Evolutionary conservation across 2,797 vertebrate species (phyloP), one percentile per base, ranked within the genome.

Genomic region (Anguilla obscura): DNA sequence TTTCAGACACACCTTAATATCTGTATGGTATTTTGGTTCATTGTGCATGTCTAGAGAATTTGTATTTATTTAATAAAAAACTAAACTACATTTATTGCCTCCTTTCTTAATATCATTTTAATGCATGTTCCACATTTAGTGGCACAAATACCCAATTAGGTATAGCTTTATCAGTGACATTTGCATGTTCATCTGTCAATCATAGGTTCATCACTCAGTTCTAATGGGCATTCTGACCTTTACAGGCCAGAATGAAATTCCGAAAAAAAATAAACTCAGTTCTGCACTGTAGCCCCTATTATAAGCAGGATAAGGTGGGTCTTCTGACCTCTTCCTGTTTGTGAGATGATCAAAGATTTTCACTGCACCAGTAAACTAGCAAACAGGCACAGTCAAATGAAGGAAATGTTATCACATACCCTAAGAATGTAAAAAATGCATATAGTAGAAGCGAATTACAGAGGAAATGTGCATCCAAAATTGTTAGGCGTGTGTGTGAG

Each of bases 181-280:
- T 79, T 36, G 36, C 14, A 18, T 40, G 16, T 79, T 40, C 74
- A 16, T 36, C 33, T 40, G 30, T 79, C 74, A 79, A 36, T 74
- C 76, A 80, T 80, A 18, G 30, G 16, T 40, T 80, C 14, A 80
- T 14, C 33, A 80, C 3, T 80, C 36, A 80, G 12, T 82, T 82
- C 27, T 84, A 84, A 84, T 84, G 27, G 82, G 27, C n/a, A 12
- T 30, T 56, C 50, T 84, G 82, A 84, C 82, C 82, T 84, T 84
- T 84, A 24, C 6, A 84, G 36, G 7, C 21, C 27, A 74, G 69
- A 30, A 74, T 74, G 9, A 36, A 71, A 71, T 71, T 33, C 30
- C 0, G 71, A 36, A 18, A 36, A 74, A 45, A 40, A 82, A 48
- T 50, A 50, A 48, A 82, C 24, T n/a, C 40, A 21, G 16, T 45